These are phyloP conservation scores for Dendroctonus ponderosae DNA, from an alignment of 1,140 invertebrate species.

Conservation along the genomic window DNA sequence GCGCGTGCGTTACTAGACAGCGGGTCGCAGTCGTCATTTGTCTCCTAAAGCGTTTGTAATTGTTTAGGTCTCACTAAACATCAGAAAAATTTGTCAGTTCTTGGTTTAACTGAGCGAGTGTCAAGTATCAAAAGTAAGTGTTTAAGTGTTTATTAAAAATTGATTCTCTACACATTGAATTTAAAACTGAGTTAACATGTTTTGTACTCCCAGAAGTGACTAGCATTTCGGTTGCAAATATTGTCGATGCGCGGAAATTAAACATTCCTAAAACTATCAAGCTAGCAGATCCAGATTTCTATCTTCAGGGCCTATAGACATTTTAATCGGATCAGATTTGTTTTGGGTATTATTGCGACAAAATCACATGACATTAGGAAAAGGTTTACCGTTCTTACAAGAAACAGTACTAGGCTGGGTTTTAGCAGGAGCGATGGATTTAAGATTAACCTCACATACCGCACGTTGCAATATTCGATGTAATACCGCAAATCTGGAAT, in stretches of 20 bases:
- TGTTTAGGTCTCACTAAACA: too few species aligned
- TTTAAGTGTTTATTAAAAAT: neutral
- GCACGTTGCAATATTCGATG: neutral
- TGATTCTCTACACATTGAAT: neutral
- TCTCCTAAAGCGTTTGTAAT: too few species aligned
- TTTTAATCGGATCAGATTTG: conserved; percentile 1
- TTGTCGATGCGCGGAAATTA: neutral
- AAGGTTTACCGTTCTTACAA: conserved; percentile 6
- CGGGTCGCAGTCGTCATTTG: too few species aligned
- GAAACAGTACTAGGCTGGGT: conserved; percentile 16
- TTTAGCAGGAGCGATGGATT: conserved; percentile 24
- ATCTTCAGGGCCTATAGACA: neutral
- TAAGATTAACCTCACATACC: neutral
- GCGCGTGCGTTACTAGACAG: too few species aligned
- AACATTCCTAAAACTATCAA: conserved; percentile 5
- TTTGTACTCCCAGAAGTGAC: conserved; percentile 1
- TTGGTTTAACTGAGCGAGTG: neutral
- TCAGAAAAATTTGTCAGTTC: too few species aligned
- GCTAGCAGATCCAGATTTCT: conserved; percentile 10
- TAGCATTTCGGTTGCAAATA: neutral
- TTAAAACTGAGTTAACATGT: conserved; percentile 5
- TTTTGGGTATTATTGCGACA: conserved; percentile 6
- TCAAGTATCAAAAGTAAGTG: neutral
- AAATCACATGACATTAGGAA: conserved; percentile 8
- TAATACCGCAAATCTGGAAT: neutral